phyloP scores from a whole-genome alignment of 2,113 vertebrate genomes.

The Xerus inauris region DNA sequence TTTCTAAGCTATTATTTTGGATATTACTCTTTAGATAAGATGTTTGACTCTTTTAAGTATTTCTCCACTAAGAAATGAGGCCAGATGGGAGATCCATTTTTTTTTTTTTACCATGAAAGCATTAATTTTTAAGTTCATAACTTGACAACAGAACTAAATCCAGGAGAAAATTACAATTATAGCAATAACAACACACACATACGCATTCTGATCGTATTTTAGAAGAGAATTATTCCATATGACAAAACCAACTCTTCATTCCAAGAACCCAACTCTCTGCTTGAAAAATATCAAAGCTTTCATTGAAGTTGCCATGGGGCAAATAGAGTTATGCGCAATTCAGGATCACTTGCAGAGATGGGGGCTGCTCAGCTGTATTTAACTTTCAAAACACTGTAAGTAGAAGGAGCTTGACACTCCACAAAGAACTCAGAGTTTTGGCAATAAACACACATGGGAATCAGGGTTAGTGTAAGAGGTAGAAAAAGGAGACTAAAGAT shows the following conservation, averaged over 20 bases:
- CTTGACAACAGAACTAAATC: background rate
- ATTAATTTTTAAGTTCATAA: background rate
- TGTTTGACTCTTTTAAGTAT: background rate
- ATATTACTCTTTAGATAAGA: background rate
- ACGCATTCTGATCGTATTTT: slow-evolving; percentile 34
- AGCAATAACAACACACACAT: background rate
- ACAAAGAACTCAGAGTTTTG: slow-evolving; percentile 65
- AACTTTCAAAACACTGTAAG: slow-evolving; percentile 53
- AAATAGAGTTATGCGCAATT: slow-evolving; percentile 5
- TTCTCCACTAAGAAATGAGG: slow-evolving; percentile 18
- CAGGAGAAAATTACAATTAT: background rate
- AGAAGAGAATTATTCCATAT: background rate
- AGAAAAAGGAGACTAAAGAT: slow-evolving; percentile 83
- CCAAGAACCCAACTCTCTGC: slow-evolving; percentile 32
- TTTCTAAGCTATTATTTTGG: slow-evolving; percentile 15
- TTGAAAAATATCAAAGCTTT: slow-evolving; percentile 56
- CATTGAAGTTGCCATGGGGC: background rate
- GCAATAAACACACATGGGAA: slow-evolving; percentile 62
- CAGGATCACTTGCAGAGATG: slow-evolving; percentile 56
- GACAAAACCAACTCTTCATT: slow-evolving; percentile 26
- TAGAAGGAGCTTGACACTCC: slow-evolving; percentile 15
- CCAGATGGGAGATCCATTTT: background rate
- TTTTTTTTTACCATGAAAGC: background rate
- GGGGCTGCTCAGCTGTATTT: slow-evolving; percentile 16
- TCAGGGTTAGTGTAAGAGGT: slow-evolving; percentile 71